A percentile compares a stretch with the other conserved stretches of the same genome.
Conservation (phyloP, 2,113 vertebrate species). For the Gnathonemus longibarbis region DNA sequence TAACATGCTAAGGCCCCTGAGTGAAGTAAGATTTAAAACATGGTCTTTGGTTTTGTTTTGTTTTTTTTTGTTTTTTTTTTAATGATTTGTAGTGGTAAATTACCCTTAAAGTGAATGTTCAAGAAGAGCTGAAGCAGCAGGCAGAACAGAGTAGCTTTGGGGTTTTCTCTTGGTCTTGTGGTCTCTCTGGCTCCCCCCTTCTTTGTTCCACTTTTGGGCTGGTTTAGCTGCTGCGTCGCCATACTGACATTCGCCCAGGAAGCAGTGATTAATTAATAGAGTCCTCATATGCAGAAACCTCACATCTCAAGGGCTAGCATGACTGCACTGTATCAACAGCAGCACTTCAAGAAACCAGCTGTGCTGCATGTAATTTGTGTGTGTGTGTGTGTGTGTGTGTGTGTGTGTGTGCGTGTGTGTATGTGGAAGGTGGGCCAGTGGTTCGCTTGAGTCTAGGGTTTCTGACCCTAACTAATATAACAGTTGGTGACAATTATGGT, state of each 20-base stretch:
- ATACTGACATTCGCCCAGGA: constrained; percentile 27
- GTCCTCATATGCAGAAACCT: constrained; percentile 30
- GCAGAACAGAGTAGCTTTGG: neutral
- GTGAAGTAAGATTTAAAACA: neutral
- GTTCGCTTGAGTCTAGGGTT: neutral
- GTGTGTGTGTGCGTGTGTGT: neutral
- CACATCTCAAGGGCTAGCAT: constrained; percentile 20
- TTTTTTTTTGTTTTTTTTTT: neutral
- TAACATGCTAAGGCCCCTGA: neutral
- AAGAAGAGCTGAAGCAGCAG: neutral
- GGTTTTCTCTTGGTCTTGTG: neutral
- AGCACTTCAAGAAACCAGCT: constrained; percentile 20
- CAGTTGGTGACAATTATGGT: neutral
- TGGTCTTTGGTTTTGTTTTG: too few relatives aligned
- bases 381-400: neutral
- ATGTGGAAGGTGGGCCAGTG: neutral
- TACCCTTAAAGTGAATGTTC: neutral
- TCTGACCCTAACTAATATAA: neutral
- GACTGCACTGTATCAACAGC: constrained; percentile 24
- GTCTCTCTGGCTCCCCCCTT: neutral
- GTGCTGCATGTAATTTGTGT: neutral
- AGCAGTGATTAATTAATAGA: constrained; percentile 41
- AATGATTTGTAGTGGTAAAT: neutral
- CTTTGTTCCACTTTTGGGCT: constrained; percentile 25
- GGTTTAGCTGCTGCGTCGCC: constrained; percentile 28